Evolutionary conservation across 1,140 invertebrate species (phyloP).

Genomic region (Euglossa dilemma): DNA sequence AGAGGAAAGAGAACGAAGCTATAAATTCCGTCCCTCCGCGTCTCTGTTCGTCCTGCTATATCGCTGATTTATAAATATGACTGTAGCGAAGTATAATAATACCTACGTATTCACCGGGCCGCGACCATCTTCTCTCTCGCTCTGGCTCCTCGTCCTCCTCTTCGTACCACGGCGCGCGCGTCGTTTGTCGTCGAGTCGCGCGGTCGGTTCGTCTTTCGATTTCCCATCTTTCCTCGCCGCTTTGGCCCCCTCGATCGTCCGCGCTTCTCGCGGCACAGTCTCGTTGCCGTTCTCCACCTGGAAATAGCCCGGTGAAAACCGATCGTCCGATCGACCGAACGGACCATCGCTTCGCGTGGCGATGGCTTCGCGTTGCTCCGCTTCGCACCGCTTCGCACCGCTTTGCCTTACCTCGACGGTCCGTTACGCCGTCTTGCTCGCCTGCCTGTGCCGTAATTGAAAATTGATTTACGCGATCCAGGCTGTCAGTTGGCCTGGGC

Average conservation of each 20-base stretch:
- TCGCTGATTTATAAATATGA: slow-evolving; percentile 84
- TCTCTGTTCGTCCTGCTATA: slow-evolving; percentile 80
- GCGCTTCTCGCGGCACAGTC: too few relatives aligned
- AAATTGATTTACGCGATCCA: slow-evolving; percentile 83
- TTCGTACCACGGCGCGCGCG: slow-evolving; percentile 18
- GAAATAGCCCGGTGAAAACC: neutral
- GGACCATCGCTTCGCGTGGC: neutral
- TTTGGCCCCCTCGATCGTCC: neutral
- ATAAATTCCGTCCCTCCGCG: slow-evolving; percentile 82
- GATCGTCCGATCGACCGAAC: neutral
- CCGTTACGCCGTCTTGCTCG: slow-evolving; percentile 60
- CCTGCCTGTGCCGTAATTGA: slow-evolving; percentile 78
- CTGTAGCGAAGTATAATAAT: slow-evolving; percentile 83
- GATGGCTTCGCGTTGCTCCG: slow-evolving; percentile 15
- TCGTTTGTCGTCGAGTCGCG: slow-evolving; percentile 8
- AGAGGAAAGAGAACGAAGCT: slow-evolving; percentile 80
- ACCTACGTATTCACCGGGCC: slow-evolving; percentile 75
- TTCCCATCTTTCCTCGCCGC: slow-evolving; percentile 41
- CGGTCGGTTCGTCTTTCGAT: slow-evolving; percentile 53
- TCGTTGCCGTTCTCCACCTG: too few relatives aligned
- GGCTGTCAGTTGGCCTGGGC: slow-evolving; percentile 76
- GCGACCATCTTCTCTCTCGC: slow-evolving; percentile 49
- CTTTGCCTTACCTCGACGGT: slow-evolving; percentile 33
- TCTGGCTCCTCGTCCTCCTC: slow-evolving; percentile 13
- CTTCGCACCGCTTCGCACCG: slow-evolving; percentile 31